These are phyloP conservation scores for Propithecus perrieri DNA, from an alignment of 2,797 vertebrate genomes.

Conservation along the genomic window DNA sequence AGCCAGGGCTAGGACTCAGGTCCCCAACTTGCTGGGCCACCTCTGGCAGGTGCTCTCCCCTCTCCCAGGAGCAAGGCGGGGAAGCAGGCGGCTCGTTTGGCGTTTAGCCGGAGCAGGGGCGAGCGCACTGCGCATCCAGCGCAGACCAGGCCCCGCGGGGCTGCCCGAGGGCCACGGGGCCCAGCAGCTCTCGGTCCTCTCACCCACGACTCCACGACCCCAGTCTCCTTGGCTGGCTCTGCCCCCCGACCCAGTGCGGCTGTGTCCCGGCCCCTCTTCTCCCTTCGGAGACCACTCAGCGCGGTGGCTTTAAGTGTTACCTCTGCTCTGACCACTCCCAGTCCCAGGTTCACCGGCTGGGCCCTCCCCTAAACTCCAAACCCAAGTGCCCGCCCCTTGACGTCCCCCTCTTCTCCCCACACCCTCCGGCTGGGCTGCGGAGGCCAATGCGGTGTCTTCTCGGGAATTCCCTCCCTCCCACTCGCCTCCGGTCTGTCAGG, in stretches of 20 bases:
- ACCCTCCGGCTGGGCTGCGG: too few species aligned
- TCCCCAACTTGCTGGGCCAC: background rate
- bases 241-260: background rate
- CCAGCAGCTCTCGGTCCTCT: background rate
- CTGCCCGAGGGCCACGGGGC: background rate
- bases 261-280: background rate
- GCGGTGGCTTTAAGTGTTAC: background rate
- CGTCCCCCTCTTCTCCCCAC: rapidly evolving
- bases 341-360: background rate
- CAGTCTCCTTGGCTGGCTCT: rapidly evolving
- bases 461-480: background rate
- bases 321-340: background rate
- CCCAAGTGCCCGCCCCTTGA: rapidly evolving
- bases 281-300: rapidly evolving
- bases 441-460: rapidly evolving
- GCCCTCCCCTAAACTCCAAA: background rate
- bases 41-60: background rate
- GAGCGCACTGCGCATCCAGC: background rate
- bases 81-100: rapidly evolving
- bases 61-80: background rate
- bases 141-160: rapidly evolving
- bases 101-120: rapidly evolving
- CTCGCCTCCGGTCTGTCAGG: background rate
- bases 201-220: rapidly evolving
- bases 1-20: background rate